A percentile compares a stretch with the other conserved stretches of the same genome.
Conservation (phyloP, 1,140 invertebrate genomes). For the Drosophila sp. region DNA sequence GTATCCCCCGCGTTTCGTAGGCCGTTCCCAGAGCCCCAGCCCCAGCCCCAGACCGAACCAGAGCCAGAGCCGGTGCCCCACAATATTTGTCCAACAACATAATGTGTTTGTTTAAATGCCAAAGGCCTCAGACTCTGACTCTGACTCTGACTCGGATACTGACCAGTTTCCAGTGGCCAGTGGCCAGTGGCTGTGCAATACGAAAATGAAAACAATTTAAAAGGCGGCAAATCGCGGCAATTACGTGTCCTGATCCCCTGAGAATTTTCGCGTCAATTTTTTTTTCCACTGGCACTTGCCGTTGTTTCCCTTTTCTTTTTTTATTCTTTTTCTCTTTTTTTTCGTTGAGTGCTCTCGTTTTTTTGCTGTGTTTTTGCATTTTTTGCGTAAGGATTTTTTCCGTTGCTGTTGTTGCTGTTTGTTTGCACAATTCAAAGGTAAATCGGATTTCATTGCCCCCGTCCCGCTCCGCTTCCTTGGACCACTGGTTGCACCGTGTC, state of each 20-base stretch:
- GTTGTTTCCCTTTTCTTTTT: slow-evolving; percentile 12
- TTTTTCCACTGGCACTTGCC: slow-evolving; percentile 27
- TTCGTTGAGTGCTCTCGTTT: neutral
- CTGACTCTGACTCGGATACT: slow-evolving; percentile 19
- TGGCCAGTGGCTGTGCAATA: slow-evolving; percentile 27
- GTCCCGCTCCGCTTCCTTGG: neutral
- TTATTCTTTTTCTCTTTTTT: neutral
- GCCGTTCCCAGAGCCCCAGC: slow-evolving; percentile 11
- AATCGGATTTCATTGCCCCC: slow-evolving; percentile 48
- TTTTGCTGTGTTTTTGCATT: slow-evolving; percentile 6
- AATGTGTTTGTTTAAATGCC: slow-evolving; percentile 75
- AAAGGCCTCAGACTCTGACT: slow-evolving; percentile 16
- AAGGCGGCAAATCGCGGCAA: slow-evolving; percentile 74
- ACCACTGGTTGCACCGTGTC: neutral
- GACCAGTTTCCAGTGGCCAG: slow-evolving; percentile 19
- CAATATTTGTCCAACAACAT: slow-evolving; percentile 71
- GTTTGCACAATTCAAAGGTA: slow-evolving; percentile 26
- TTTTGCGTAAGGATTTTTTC: slow-evolving; percentile 18
- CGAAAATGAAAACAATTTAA: slow-evolving; percentile 63
- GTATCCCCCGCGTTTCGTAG: slow-evolving; percentile 31
- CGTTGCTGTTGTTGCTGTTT: slow-evolving; percentile 4
- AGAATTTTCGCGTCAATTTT: slow-evolving; percentile 37
- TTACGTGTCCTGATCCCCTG: slow-evolving; percentile 57
- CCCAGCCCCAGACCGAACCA: neutral
- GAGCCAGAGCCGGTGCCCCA: slow-evolving; percentile 8